These are phyloP conservation scores for Hippocampus guttulatus DNA, from an alignment of 2,113 vertebrate genomes.

Conservation along the genomic window DNA sequence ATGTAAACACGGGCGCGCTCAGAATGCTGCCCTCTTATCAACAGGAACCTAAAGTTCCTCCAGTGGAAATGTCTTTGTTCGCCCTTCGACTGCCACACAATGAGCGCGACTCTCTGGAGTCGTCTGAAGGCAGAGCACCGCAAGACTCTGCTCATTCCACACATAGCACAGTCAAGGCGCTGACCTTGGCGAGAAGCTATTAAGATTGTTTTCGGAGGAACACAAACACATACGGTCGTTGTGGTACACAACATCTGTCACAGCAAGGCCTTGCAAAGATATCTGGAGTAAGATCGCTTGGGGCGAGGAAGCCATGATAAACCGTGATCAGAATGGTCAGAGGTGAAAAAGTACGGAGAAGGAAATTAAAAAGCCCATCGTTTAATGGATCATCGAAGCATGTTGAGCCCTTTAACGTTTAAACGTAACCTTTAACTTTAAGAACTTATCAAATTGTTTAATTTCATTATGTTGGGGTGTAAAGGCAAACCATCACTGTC, in stretches of 20 bases:
- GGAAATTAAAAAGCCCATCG: not conserved
- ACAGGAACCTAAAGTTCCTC: slow-evolving; percentile 80
- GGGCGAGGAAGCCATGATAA: not conserved
- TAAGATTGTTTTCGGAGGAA: slow-evolving; percentile 43
- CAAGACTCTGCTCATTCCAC: slow-evolving; percentile 61
- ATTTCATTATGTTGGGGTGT: not conserved
- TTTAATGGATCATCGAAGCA: not conserved
- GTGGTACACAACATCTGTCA: slow-evolving; percentile 19
- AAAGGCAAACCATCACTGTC: not conserved
- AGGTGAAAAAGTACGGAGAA: not conserved
- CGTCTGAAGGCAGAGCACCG: slow-evolving; percentile 48
- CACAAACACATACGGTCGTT: slow-evolving; percentile 25
- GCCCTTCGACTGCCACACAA: slow-evolving; percentile 67
- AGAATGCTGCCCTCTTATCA: slow-evolving; percentile 70
- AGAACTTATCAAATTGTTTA: not conserved
- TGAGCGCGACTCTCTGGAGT: slow-evolving; percentile 73
- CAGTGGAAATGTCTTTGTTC: slow-evolving; percentile 77
- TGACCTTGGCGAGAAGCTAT: slow-evolving; percentile 61
- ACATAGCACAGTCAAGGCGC: slow-evolving; percentile 46
- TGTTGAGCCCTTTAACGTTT: not conserved
- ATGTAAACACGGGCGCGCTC: slow-evolving; percentile 66
- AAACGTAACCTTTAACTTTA: too few species aligned
- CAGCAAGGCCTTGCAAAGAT: slow-evolving; percentile 17
- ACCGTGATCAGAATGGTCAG: not conserved
- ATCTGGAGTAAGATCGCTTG: too few species aligned